phyloP scores from a whole-genome alignment of 1,140 invertebrate species.

The Pseudomyrmex sp. region DNA sequence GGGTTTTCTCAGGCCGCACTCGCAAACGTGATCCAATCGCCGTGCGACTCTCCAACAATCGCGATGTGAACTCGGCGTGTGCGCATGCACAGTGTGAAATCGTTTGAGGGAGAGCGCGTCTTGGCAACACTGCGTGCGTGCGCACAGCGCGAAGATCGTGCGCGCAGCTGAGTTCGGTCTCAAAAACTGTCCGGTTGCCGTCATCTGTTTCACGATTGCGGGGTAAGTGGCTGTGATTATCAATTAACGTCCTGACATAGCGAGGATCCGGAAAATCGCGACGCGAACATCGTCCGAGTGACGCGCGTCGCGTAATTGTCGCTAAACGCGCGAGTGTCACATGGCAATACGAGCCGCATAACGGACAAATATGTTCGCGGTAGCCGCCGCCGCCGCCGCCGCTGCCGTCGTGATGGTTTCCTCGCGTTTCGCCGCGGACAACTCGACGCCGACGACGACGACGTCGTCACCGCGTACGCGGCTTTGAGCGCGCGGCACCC shows the following conservation, averaged over 20 bases:
- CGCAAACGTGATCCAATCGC: too few relatives aligned
- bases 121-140: conserved; percentile 26
- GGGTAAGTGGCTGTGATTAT: conserved; percentile 11
- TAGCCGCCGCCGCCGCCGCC: not conserved
- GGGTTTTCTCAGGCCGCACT: too few relatives aligned
- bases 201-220: conserved; percentile 8
- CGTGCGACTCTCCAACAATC: too few relatives aligned
- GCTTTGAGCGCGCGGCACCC: not conserved
- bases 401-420: not conserved
- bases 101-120: too few relatives aligned
- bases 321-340: not conserved
- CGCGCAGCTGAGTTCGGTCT: conserved; percentile 15
- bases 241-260: not conserved
- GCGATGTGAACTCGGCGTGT: too few relatives aligned
- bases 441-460: not conserved
- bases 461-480: not conserved
- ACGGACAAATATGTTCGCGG: conserved; percentile 50
- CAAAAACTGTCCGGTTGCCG: conserved; percentile 50
- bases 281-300: not conserved
- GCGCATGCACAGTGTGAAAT: too few relatives aligned
- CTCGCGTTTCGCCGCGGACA: not conserved
- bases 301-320: conserved; percentile 10
- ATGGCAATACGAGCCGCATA: not conserved
- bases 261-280: not conserved
- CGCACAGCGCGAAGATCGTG: conserved; percentile 34